phyloP scores from a whole-genome alignment of 2,888 invertebrate genomes.

The Octodonta nipae region DNA sequence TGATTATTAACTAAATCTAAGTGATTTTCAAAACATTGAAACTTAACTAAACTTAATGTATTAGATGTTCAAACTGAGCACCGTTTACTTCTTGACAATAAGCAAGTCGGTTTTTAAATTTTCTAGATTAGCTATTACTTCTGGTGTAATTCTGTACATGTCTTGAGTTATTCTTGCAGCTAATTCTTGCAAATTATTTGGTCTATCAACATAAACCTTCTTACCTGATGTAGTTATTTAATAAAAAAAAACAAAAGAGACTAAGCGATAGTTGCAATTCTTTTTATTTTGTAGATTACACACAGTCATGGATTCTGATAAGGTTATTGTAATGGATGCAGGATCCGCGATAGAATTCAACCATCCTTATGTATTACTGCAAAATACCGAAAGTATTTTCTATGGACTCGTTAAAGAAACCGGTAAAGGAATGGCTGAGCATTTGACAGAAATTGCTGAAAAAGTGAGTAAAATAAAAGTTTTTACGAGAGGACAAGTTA shows the following conservation, averaged over 20 bases:
- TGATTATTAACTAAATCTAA: no score
- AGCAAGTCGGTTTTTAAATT: no score
- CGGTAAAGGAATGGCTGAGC: slow-evolving; percentile 33
- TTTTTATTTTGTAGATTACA: slow-evolving; percentile 44
- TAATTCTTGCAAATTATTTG: no score
- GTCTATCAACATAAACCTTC: no score
- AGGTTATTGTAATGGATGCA: slow-evolving; percentile 48
- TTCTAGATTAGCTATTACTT: no score
- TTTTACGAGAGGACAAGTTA: no score
- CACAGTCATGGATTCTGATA: slow-evolving; percentile 76
- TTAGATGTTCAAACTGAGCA: no score
- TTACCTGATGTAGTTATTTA: neutral
- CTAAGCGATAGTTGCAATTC: no score
- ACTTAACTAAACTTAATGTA: neutral
- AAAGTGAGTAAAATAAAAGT: slow-evolving; percentile 17
- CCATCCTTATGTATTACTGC: slow-evolving; percentile 48
- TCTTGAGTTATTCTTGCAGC: no score
- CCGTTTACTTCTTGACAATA: no score
- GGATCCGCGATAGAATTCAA: slow-evolving; percentile 58
- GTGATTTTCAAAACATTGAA: no score
- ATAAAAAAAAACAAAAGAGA: neutral
- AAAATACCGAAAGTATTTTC: slow-evolving; percentile 41
- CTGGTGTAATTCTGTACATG: no score
- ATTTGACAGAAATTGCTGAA: slow-evolving; percentile 23
- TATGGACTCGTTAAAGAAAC: slow-evolving; percentile 50